These are phyloP conservation scores for Cristatella mucedo DNA, from an alignment of 2,888 invertebrate genomes.

Conservation along the genomic window DNA sequence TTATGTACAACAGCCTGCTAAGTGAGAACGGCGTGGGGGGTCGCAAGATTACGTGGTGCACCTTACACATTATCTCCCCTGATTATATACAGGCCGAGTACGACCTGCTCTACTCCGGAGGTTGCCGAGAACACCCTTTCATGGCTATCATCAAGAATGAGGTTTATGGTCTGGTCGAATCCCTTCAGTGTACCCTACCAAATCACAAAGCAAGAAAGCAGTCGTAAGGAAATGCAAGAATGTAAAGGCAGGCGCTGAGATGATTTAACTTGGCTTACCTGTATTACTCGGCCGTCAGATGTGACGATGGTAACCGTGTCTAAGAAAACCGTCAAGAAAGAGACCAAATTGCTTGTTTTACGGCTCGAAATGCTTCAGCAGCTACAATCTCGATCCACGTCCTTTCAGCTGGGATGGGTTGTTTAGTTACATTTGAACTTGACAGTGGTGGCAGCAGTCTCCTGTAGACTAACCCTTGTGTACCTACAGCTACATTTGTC, in stretches of 20 bases:
- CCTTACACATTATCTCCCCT: conserved; percentile 88
- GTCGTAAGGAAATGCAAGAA: too few relatives aligned
- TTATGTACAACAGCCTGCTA: background rate
- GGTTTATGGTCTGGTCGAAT: conserved; percentile 96
- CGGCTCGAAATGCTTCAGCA: conserved; percentile 11
- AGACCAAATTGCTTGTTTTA: background rate
- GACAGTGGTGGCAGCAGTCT: too few relatives aligned
- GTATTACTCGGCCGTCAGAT: conserved; percentile 85
- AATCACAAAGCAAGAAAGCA: conserved; percentile 11
- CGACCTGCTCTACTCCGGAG: conserved; percentile 82
- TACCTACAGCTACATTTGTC: too few relatives aligned
- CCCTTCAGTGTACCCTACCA: conserved; percentile 81
- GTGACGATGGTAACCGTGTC: conserved; percentile 86
- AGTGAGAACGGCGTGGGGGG: background rate
- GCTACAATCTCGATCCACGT: too few relatives aligned
- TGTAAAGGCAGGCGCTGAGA: too few relatives aligned
- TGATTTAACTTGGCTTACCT: conserved; percentile 47
- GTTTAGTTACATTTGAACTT: too few relatives aligned
- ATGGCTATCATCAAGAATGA: conserved; percentile 92
- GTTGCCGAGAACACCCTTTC: conserved; percentile 90
- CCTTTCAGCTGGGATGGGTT: too few relatives aligned
- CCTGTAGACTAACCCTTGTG: too few relatives aligned
- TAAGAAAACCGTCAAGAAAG: conserved; percentile 20
- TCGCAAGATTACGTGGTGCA: background rate
- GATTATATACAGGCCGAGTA: conserved; percentile 88